These are phyloP conservation scores for Tachina grossa DNA, from an alignment of 2,888 invertebrate species.

Conservation along the genomic window DNA sequence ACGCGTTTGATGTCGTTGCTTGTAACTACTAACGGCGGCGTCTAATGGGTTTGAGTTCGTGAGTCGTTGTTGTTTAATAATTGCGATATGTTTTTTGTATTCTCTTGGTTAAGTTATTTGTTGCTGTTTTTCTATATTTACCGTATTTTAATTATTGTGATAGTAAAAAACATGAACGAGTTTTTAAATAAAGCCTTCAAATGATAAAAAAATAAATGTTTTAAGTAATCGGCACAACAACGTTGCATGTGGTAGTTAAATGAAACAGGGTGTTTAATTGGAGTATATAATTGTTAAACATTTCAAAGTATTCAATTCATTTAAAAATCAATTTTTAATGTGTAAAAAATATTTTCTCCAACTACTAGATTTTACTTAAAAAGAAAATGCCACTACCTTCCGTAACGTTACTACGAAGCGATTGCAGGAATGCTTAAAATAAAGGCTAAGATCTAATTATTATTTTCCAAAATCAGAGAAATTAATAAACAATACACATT, in stretches of 20 bases:
- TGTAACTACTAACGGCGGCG: conserved; percentile 12
- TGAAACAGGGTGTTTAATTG: conserved; percentile 30
- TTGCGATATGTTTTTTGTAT: conserved; percentile 43
- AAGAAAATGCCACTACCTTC: too few relatives aligned
- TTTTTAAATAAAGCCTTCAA: conserved; percentile 61
- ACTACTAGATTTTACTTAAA: too few relatives aligned
- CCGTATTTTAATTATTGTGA: conserved; percentile 73
- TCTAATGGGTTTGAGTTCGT: conserved; percentile 66
- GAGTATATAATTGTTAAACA: background rate
- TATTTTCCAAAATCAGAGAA: too few relatives aligned
- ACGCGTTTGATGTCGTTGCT: conserved; percentile 52
- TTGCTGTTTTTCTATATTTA: conserved; percentile 54
- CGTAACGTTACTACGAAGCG: too few relatives aligned
- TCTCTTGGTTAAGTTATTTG: conserved; percentile 46
- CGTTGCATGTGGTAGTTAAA: background rate
- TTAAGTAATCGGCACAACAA: conserved; percentile 25
- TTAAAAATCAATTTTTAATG: too few relatives aligned
- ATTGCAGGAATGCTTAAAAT: too few relatives aligned
- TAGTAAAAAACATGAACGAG: conserved; percentile 67
- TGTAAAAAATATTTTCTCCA: too few relatives aligned
- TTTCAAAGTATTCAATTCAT: background rate
- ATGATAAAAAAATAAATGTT: conserved; percentile 2
- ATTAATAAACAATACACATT: too few relatives aligned
- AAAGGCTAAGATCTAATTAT: too few relatives aligned
- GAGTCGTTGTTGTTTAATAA: conserved; percentile 51